A percentile compares a stretch with the other conserved stretches of the same genome.
Conservation (phyloP, 2,888 invertebrate species). For the Azorinus chamasolen region DNA sequence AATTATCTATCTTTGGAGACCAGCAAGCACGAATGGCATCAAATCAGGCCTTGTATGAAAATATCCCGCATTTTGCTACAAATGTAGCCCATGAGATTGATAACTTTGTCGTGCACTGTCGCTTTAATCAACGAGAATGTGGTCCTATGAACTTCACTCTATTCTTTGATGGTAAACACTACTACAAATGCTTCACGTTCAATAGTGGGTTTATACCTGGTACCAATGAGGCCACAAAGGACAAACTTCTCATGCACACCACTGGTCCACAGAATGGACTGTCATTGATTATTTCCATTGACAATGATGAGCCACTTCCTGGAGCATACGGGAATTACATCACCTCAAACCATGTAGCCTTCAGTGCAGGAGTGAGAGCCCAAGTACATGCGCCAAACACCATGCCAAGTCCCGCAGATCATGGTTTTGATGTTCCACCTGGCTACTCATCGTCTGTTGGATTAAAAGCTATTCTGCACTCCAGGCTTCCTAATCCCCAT, state of each 20-base stretch:
- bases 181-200: conserved; percentile 84
- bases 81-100: conserved; percentile 76
- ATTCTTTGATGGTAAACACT: conserved; percentile 81
- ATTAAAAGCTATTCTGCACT: conserved; percentile 77
- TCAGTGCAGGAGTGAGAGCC: conserved; percentile 82
- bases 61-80: conserved; percentile 77
- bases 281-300: conserved; percentile 82
- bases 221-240: conserved; percentile 38
- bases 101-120: conserved; percentile 80
- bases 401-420: conserved; percentile 83
- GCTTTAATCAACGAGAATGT: conserved; percentile 78
- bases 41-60: conserved; percentile 81
- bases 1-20: conserved; percentile 67
- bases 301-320: conserved; percentile 80
- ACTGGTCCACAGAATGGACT: conserved; percentile 83
- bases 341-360: conserved; percentile 79
- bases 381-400: conserved; percentile 83
- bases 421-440: conserved; percentile 83
- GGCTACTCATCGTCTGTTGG: conserved; percentile 83
- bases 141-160: conserved; percentile 74
- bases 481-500: conserved; percentile 75
- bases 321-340: conserved; percentile 80
- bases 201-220: conserved; percentile 73
- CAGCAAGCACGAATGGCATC: conserved; percentile 73
- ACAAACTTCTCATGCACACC: conserved; percentile 77